These are phyloP conservation scores for Hofmannophila pseudospretella DNA, from an alignment of 2,888 invertebrate species.

Conservation along the genomic window DNA sequence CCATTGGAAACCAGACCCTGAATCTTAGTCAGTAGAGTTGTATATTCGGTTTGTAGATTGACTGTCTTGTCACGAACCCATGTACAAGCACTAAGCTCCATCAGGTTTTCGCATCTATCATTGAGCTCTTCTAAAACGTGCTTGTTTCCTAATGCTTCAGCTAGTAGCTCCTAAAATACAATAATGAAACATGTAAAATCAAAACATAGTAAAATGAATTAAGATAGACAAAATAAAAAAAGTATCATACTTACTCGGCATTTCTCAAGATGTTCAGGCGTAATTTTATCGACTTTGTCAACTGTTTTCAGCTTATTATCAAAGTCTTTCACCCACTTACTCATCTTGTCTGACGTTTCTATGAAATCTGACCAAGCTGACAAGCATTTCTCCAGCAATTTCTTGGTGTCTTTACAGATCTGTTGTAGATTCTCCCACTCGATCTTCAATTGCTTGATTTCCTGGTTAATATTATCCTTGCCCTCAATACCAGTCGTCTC, in stretches of 20 bases:
- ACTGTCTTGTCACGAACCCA: conserved; percentile 93
- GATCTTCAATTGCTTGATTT: conserved; percentile 86
- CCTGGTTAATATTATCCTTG: conserved; percentile 87
- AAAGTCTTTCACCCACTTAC: conserved; percentile 85
- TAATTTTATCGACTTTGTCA: conserved; percentile 84
- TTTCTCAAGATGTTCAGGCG: conserved; percentile 86
- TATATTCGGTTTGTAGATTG: conserved; percentile 89
- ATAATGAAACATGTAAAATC: neutral
- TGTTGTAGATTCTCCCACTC: conserved; percentile 91
- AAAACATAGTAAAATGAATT: conserved; percentile 8
- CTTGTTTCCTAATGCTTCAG: conserved; percentile 87
- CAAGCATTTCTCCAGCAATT: conserved; percentile 85
- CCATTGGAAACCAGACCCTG: conserved; percentile 91
- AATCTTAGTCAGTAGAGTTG: conserved; percentile 85
- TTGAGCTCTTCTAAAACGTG: conserved; percentile 89
- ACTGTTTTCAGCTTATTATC: conserved; percentile 81
- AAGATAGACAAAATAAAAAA: no score
- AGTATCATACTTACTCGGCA: conserved; percentile 82
- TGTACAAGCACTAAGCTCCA: conserved; percentile 91
- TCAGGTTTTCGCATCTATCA: conserved; percentile 90
- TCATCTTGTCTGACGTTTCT: conserved; percentile 84
- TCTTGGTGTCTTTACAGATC: conserved; percentile 86
- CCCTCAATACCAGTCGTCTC: conserved; percentile 89
- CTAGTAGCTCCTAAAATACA: conserved; percentile 77
- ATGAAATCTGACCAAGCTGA: conserved; percentile 90